Conservation (phyloP, 2,113 vertebrate genomes). For the Limanda limanda region DNA sequence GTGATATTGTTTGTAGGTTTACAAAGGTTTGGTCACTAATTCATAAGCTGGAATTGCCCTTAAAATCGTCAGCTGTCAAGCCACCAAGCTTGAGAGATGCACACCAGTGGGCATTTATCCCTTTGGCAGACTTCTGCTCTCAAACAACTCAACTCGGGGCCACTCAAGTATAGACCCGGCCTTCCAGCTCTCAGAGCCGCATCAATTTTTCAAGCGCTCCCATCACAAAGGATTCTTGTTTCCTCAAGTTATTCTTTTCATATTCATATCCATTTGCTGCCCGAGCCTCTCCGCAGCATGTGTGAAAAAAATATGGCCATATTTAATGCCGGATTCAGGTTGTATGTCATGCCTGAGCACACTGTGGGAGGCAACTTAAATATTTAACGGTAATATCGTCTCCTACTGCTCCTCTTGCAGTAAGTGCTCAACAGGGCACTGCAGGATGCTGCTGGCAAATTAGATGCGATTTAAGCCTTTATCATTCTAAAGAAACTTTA, state of each 20-base stretch:
- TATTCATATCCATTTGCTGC: conserved; percentile 67
- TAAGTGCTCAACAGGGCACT: conserved; percentile 46
- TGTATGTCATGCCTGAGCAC: conserved; percentile 59
- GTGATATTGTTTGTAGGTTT: neutral
- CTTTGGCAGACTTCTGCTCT: conserved; percentile 34
- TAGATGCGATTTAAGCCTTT: conserved; percentile 30
- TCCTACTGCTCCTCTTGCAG: conserved; percentile 38
- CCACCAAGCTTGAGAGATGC: conserved; percentile 14
- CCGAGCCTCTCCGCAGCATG: conserved; percentile 21
- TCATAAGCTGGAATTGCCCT: neutral
- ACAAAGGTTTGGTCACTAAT: neutral
- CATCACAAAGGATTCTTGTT: conserved; percentile 69
- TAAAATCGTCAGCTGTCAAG: neutral
- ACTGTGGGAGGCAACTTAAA: conserved; percentile 65
- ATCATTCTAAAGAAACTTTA: conserved; percentile 14
- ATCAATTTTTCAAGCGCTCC: conserved; percentile 75
- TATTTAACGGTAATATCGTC: conserved; percentile 69
- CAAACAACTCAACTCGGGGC: conserved; percentile 38
- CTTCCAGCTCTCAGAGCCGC: conserved; percentile 53
- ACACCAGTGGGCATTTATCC: conserved; percentile 19
- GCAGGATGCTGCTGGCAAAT: conserved; percentile 27
- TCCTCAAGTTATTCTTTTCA: conserved; percentile 60
- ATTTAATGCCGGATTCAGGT: conserved; percentile 65
- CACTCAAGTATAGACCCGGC: conserved; percentile 47
- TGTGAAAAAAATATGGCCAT: conserved; percentile 38